Base-by-base conservation (phyloP, 2,797 vertebrate genomes). In the Vespertilio murinus region DNA sequence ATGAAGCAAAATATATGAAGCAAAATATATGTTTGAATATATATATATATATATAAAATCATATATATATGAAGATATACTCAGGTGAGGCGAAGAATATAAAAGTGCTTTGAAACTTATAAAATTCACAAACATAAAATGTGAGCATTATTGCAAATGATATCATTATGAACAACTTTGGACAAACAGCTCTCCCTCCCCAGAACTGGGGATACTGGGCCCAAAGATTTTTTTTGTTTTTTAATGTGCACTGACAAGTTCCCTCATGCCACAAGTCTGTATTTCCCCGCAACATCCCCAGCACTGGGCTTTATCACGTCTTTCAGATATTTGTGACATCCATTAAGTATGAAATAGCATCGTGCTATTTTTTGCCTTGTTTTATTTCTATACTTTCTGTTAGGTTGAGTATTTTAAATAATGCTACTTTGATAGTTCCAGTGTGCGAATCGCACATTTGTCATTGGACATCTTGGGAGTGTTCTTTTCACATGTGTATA, bases 341-440 rank as follows among this genome's bases (percentile, higher is more conserved):
- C 79, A 25, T 61, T 83, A 78, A 25, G 18, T 54, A 89, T 81
- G 20, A 95, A 86, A 71, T 35, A 87, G 83, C 2, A 87, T 3
- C 23, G 87, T 35, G 59, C 22, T 79, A 61, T 45, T 91, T n/a
- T 45, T 65, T 70, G 9, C 6, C 70, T 67, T 64, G n/a, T 92
- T 82, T 77, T 18, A 71, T 84, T 78, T 77, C 85, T 94, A 17
- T 45, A 59, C 64, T 87, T 83, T 65, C 79, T 87, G 42, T 64
- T 56, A 67, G 20, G 69, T 25, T 74, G 33, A 90, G 73, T 42
- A 84, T 80, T 73, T 92, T 49, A 95, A 77, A 95, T 40, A 71
- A 75, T 52, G 65, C 84, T 86, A 78, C 20, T 67, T 78, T 71
- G 35, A 47, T 28, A 71, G 17, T 64, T 92, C 47, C 70, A 79